phyloP scores from a whole-genome alignment of 2,797 vertebrate species.

The Chelidonichthys spinosus region DNA sequence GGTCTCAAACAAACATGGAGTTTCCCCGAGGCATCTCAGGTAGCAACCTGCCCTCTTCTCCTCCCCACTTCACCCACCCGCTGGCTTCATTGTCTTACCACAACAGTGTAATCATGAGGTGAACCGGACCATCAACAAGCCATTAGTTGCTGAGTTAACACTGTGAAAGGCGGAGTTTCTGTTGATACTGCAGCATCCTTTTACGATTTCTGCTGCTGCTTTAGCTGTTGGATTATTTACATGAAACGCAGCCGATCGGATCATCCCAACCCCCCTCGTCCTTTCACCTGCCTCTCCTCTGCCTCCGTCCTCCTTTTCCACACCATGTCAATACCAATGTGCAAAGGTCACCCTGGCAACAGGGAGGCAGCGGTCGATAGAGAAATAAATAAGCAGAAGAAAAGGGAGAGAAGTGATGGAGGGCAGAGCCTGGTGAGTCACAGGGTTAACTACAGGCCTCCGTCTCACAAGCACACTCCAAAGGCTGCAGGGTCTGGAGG shows the following conservation, averaged over 20 bases:
- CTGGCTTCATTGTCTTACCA: conserved; percentile 63
- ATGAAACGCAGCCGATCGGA: conserved; percentile 40
- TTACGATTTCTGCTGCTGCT: conserved; percentile 30
- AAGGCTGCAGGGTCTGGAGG: conserved; percentile 59
- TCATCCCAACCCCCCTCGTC: conserved; percentile 60
- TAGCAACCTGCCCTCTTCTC: conserved; percentile 56
- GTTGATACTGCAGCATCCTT: conserved; percentile 32
- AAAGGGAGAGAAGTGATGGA: conserved; percentile 71
- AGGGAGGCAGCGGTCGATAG: conserved; percentile 75
- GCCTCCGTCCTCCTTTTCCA: conserved; percentile 70
- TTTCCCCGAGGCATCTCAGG: conserved; percentile 60
- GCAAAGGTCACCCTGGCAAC: conserved; percentile 83
- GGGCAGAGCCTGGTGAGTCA: conserved; percentile 71
- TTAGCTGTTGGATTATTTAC: conserved; percentile 59
- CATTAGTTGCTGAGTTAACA: conserved; percentile 45
- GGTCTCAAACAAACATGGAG: conserved; percentile 29
- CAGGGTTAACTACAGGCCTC: conserved; percentile 78
- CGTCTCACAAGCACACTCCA: conserved; percentile 66
- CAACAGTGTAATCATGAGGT: conserved; percentile 59
- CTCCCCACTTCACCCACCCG: conserved; percentile 65
- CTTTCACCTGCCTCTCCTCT: conserved; percentile 71
- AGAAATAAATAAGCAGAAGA: conserved; percentile 80
- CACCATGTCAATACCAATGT: conserved; percentile 77
- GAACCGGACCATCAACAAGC: conserved; percentile 59
- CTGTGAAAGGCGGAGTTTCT: conserved; percentile 44